Evolutionary conservation across 2,113 vertebrate species (phyloP).

Genomic region (Caracal caracal): DNA sequence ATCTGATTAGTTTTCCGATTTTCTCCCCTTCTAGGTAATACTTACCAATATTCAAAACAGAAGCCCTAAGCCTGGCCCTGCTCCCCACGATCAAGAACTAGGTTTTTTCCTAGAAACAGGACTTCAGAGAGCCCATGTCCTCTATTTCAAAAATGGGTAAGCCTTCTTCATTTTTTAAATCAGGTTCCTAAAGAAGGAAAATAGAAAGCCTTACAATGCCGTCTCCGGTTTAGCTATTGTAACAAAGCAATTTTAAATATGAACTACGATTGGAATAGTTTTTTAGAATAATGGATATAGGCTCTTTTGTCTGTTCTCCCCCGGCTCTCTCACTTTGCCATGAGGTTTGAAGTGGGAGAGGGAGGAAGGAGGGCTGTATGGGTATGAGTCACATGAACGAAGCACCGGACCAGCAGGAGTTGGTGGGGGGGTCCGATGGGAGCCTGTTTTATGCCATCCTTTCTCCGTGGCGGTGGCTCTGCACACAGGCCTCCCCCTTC

Average conservation of each 20-base stretch:
- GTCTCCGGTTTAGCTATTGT: not conserved
- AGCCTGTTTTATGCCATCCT: fast-evolving
- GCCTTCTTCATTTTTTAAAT: constrained; percentile 68
- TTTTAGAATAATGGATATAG: not conserved
- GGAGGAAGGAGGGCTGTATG: not conserved
- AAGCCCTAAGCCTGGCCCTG: constrained; percentile 96
- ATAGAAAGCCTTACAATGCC: not conserved
- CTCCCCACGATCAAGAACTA: constrained; percentile 96
- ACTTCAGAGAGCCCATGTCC: constrained; percentile 97
- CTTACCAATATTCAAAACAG: constrained; percentile 96
- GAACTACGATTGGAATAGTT: not conserved
- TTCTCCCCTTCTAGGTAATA: constrained; percentile 89
- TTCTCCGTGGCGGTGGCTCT: not conserved
- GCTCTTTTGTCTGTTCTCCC: not conserved
- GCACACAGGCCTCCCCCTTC: not conserved
- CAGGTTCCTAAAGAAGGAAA: constrained; percentile 43
- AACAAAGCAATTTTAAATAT: not conserved
- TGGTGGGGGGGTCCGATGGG: not conserved
- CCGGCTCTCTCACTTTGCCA: not conserved
- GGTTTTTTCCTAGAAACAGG: constrained; percentile 99
- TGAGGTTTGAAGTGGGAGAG: not conserved
- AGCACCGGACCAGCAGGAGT: not conserved
- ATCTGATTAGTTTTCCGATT: constrained; percentile 67
- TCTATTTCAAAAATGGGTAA: constrained; percentile 99
- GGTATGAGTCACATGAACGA: fast-evolving